Evolutionary conservation across 2,113 vertebrate species (phyloP), one percentile per base, ranked within the genome.

Genomic region (Sinocyclocheilus maitianheensis): DNA sequence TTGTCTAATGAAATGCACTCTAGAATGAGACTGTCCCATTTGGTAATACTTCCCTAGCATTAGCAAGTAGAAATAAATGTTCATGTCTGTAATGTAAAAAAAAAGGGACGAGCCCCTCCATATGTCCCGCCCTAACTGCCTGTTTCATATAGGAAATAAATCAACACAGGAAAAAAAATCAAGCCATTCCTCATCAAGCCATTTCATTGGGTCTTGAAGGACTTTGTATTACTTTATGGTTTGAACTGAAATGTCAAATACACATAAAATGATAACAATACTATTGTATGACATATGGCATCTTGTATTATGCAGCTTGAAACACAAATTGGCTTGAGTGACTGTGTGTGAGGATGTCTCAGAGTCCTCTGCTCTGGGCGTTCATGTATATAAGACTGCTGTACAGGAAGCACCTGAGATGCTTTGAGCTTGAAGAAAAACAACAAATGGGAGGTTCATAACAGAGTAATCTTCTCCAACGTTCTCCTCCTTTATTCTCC

Each of bases 361-460:
- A 91, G 92, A 92, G 91, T 91, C 89, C 85, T 91, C 88, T 86
- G 92, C 89, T 93, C 88, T 86, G 78, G 13, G 13, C 60, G 86
- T 87, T 87, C 90, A 92, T 92, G 91, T 91, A 91, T 12, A 11
- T 87, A 69, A 85, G 55, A 86, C 72, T 77, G 87, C 74, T 89
- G 46, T 63, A 51, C 46, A 90, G 85, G 85, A 53, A 88, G 84
- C 82, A 84, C 79, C 20, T 26, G 51, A 63, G 85, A 78, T 43
- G 82, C 85, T 76, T 67, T 55, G 43, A 79, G 82, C 40, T 71
- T 81, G 40, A 51, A 79, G 60, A 53, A 51, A 60, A 75, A 86
- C 40, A 30, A 9, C n/a, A 63, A 67, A 13, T 51, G 34, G 30
- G 30, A 84, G 85, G 67, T 87, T 75, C 34, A 51, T 71, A 75